These are phyloP conservation scores for Spicauda simplicius DNA, from an alignment of 2,888 invertebrate genomes.

Conservation along the genomic window DNA sequence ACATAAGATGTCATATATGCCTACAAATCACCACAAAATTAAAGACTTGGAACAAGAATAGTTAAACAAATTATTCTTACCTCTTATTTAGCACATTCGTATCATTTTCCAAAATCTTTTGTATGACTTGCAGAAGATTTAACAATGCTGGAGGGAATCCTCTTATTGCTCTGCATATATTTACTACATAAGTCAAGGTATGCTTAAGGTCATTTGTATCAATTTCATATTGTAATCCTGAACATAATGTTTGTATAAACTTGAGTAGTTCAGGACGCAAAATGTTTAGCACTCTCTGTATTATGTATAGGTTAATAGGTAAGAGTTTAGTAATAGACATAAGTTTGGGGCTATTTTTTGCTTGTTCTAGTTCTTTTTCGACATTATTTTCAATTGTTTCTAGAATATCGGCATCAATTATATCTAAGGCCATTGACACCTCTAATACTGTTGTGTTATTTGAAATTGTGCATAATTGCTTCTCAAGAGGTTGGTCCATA, in stretches of 20 bases:
- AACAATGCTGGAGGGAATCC: conserved; percentile 63
- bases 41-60: no score
- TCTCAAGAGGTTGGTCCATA: conserved; percentile 60
- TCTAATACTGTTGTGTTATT: conserved; percentile 45
- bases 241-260: conserved; percentile 39
- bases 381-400: conserved; percentile 52
- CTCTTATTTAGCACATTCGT: conserved; percentile 48
- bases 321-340: conserved; percentile 68
- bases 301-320: conserved; percentile 84
- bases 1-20: no score
- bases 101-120: conserved; percentile 49
- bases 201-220: conserved; percentile 37
- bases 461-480: conserved; percentile 56
- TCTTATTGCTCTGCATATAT: conserved; percentile 47
- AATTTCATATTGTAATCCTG: conserved; percentile 9
- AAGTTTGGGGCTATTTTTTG: conserved; percentile 40
- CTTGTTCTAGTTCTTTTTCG: conserved; percentile 45
- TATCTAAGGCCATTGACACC: conserved; percentile 58
- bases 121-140: conserved; percentile 59
- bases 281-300: conserved; percentile 66
- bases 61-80: conserved; percentile 48
- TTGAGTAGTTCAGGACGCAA: conserved; percentile 50
- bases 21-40: no score
- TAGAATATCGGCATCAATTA: conserved; percentile 55
- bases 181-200: conserved; percentile 42